These are phyloP conservation scores for Aspidiotus rigidus DNA, from an alignment of 2,888 invertebrate species.

Conservation along the genomic window DNA sequence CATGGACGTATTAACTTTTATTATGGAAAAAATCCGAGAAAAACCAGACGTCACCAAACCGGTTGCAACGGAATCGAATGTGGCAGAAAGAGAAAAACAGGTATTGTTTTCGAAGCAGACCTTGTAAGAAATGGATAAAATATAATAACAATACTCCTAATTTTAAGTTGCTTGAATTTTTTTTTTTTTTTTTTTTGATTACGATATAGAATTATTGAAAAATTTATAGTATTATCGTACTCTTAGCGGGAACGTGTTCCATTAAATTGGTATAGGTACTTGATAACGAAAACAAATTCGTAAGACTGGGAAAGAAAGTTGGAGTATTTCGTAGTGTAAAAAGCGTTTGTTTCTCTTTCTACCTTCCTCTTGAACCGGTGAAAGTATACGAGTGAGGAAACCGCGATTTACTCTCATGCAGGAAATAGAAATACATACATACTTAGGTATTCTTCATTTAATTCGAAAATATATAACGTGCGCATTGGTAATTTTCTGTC, in stretches of 20 bases:
- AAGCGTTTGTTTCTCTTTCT: no score
- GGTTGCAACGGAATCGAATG: constrained; percentile 44
- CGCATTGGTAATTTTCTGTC: neutral
- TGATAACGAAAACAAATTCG: no score
- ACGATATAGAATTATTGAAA: no score
- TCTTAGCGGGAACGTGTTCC: no score
- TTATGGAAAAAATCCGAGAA: constrained; percentile 91
- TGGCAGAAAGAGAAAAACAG: constrained; percentile 70
- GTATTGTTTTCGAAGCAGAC: constrained; percentile 40
- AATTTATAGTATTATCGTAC: no score
- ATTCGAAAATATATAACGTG: neutral
- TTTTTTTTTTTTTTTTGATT: neutral
- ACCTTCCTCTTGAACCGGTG: no score
- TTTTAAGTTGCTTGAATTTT: neutral
- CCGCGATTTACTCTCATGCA: no score
- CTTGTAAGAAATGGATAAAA: neutral
- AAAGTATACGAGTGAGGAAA: no score
- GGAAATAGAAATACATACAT: no score
- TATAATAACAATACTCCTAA: neutral
- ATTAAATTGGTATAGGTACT: no score
- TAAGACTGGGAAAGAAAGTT: no score
- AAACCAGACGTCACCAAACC: constrained; percentile 81
- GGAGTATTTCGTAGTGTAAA: no score
- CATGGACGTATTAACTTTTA: constrained; percentile 82
- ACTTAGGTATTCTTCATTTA: neutral